Evolutionary conservation across 2,113 vertebrate genomes (phyloP).

Genomic region (Ochotona curzoniae): DNA sequence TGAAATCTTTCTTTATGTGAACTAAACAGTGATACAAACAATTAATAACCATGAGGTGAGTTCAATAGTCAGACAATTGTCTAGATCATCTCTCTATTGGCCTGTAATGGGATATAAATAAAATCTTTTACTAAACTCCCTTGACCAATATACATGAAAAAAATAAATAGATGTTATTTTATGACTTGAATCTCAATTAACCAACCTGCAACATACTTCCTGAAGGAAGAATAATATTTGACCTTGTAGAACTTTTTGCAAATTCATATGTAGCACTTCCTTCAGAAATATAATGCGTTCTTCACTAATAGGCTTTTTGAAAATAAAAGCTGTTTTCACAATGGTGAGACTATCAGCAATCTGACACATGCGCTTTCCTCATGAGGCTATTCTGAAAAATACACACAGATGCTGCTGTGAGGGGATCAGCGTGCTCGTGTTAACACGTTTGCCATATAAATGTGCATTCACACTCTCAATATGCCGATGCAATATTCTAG

Average conservation of each 20-base stretch:
- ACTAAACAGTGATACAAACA: background rate
- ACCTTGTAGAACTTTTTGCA: background rate
- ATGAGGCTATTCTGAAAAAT: background rate
- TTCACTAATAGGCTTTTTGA: background rate
- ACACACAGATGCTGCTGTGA: background rate
- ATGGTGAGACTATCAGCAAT: background rate
- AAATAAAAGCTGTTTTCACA: background rate
- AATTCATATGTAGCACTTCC: background rate
- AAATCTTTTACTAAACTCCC: constrained; percentile 6
- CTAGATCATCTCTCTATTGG: constrained; percentile 7
- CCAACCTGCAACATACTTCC: background rate
- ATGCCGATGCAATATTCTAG: background rate
- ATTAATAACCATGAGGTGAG: background rate
- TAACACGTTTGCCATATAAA: background rate
- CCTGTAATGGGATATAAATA: background rate
- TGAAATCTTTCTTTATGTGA: constrained; percentile 12
- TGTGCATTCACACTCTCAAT: background rate
- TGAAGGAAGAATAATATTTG: background rate
- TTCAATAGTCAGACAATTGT: background rate
- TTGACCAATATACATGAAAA: constrained; percentile 17
- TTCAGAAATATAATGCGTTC: background rate
- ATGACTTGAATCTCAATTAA: constrained; percentile 39
- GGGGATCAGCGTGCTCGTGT: background rate
- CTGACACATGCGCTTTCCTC: background rate
- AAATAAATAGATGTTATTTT: background rate